Conservation (phyloP, 2,888 invertebrate species). For the Leucophora obtusa region DNA sequence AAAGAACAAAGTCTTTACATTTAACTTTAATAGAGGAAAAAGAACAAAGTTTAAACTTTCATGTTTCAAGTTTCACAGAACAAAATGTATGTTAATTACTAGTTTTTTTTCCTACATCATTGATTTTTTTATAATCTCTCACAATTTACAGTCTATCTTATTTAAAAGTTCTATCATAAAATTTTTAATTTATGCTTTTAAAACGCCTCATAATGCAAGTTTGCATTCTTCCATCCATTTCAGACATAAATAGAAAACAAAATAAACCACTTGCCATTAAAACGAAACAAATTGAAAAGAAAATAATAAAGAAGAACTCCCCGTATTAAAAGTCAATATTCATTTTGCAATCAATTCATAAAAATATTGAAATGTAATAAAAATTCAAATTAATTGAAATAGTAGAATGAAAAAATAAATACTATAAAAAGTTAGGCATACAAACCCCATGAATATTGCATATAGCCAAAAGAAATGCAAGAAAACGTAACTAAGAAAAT, state of each 20-base stretch:
- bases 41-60: neutral
- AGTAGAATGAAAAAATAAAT: slow-evolving; percentile 16
- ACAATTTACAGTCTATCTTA: slow-evolving; percentile 28
- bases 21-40: slow-evolving; percentile 30
- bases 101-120: slow-evolving; percentile 18
- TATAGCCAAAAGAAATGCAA: no score
- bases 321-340: slow-evolving; percentile 19
- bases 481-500: no score
- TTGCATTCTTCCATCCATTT: slow-evolving; percentile 12
- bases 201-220: slow-evolving; percentile 58
- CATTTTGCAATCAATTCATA: slow-evolving; percentile 52
- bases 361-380: slow-evolving; percentile 62
- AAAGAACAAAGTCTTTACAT: slow-evolving; percentile 58
- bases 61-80: neutral
- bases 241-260: slow-evolving; percentile 48
- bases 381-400: slow-evolving; percentile 64
- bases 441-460: no score
- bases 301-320: slow-evolving; percentile 10
- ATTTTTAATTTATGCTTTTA: slow-evolving; percentile 58
- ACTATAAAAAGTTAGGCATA: slow-evolving; percentile 10
- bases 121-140: slow-evolving; percentile 18
- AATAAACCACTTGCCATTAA: slow-evolving; percentile 61
- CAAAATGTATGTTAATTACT: slow-evolving; percentile 55
- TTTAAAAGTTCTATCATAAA: slow-evolving; percentile 43
- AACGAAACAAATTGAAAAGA: slow-evolving; percentile 20